Percentiles rank a stretch among this genome's conserved stretches.
Evolutionary conservation across 92 coral and sea anemone species (phyloP).

Genomic region (Meandrina meandrites): DNA sequence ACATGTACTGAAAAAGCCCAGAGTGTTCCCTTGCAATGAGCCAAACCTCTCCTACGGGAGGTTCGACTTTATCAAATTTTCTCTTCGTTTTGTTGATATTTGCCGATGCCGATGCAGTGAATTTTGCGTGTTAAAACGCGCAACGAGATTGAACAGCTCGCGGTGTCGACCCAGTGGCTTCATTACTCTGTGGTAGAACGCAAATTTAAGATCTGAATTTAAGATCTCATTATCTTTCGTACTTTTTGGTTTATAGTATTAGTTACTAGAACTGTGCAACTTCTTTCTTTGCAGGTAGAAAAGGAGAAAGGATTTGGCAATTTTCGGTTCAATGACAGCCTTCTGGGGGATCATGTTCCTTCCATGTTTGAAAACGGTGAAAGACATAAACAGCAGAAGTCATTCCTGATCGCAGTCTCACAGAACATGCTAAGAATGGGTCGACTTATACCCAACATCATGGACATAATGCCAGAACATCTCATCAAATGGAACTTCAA

Average conservation of each 20-base stretch:
- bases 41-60: not conserved
- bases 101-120: too few species aligned
- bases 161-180: too few species aligned
- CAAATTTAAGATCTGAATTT: too few species aligned
- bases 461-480: constrained; percentile 91
- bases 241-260: not conserved
- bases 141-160: too few species aligned
- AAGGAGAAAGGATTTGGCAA: constrained; percentile 87
- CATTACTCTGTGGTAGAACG: too few species aligned
- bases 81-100: too few species aligned
- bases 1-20: not conserved
- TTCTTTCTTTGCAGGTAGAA: constrained; percentile 49
- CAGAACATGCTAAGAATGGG: constrained; percentile 75
- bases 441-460: constrained; percentile 69
- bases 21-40: not conserved
- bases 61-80: too few species aligned
- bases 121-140: too few species aligned
- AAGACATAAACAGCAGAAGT: constrained; percentile 63
- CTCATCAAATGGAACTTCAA: constrained; percentile 86
- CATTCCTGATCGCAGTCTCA: constrained; percentile 67
- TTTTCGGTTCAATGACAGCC: constrained; percentile 77
- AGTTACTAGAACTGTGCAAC: not conserved
- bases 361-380: constrained; percentile 88
- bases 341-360: constrained; percentile 74
- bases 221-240: not conserved